A percentile compares a stretch with the other conserved stretches of the same genome.
Evolutionary conservation across 2,888 invertebrate genomes (phyloP).

Genomic region (Pollenia amentaria): DNA sequence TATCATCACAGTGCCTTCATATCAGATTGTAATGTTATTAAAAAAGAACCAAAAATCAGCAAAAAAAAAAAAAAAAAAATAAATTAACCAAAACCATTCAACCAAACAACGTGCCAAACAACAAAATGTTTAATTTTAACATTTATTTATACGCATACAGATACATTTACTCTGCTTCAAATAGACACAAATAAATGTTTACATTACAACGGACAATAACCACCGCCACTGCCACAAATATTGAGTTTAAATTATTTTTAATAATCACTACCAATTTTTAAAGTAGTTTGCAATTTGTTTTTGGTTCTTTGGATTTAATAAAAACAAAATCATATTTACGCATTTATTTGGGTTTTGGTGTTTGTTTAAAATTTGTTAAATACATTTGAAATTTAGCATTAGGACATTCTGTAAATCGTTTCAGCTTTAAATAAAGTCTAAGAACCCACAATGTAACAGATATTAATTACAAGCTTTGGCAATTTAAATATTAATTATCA

Average conservation of each 20-base stretch:
- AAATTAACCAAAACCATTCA: too few species aligned
- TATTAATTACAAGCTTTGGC: background rate
- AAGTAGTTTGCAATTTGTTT: slow-evolving; percentile 1
- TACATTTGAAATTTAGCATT: background rate
- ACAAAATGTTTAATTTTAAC: background rate
- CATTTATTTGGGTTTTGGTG: background rate
- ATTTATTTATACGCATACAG: slow-evolving; percentile 7
- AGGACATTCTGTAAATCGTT: slow-evolving; percentile 16
- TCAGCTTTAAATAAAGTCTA: slow-evolving; percentile 8
- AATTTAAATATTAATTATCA: background rate
- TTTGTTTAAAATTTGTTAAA: slow-evolving; percentile 16
- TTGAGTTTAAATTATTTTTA: slow-evolving; percentile 27
- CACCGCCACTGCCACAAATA: background rate
- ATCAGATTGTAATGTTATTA: background rate
- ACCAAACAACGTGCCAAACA: background rate
- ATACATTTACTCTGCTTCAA: background rate
- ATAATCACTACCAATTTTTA: slow-evolving; percentile 17
- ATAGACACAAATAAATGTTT: background rate
- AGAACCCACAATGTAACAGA: background rate
- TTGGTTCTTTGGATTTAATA: slow-evolving; percentile 1
- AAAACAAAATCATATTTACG: background rate
- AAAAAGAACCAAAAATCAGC: background rate
- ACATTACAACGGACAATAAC: slow-evolving; percentile 8
- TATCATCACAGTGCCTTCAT: background rate
- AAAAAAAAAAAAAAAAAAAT: background rate